These are phyloP conservation scores for Torymus texanus DNA, from an alignment of 2,888 invertebrate species.

Conservation along the genomic window DNA sequence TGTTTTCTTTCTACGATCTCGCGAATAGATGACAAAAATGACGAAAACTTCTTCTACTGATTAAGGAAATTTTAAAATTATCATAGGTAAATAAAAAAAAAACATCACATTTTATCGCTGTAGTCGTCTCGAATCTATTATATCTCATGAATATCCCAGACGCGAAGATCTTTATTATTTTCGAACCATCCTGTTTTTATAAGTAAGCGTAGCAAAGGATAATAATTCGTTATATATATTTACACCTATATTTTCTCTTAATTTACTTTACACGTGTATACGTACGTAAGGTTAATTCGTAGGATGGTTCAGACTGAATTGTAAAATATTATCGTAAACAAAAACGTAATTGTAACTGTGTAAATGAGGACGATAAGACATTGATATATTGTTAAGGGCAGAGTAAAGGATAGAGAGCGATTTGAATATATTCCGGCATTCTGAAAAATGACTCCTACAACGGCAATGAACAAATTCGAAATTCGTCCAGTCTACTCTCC, in stretches of 20 bases:
- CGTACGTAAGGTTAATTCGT: slow-evolving; percentile 23
- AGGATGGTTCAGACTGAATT: slow-evolving; percentile 57
- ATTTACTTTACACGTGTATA: slow-evolving; percentile 24
- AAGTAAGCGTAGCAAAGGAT: background rate
- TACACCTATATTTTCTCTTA: background rate
- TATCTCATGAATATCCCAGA: slow-evolving; percentile 10
- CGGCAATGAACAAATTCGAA: too few relatives aligned
- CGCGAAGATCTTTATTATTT: slow-evolving; percentile 26
- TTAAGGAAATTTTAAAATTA: slow-evolving; percentile 14
- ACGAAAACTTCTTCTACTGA: slow-evolving; percentile 1
- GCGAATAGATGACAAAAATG: background rate
- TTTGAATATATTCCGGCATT: too few relatives aligned
- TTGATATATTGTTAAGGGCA: slow-evolving; percentile 36
- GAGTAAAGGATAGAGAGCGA: too few relatives aligned
- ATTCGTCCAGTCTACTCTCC: too few relatives aligned
- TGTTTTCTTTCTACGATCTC: slow-evolving; percentile 2
- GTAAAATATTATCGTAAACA: slow-evolving; percentile 48
- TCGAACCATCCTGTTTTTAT: slow-evolving; percentile 45
- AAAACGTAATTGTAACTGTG: slow-evolving; percentile 36
- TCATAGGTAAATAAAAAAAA: slow-evolving; percentile 9
- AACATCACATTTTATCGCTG: slow-evolving; percentile 5
- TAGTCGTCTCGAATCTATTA: slow-evolving; percentile 1
- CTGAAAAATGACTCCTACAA: too few relatives aligned
- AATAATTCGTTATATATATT: slow-evolving; percentile 12
- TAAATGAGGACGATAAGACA: slow-evolving; percentile 50